Conservation (phyloP, 2,113 vertebrate genomes). For the Eudorcas thomsonii region DNA sequence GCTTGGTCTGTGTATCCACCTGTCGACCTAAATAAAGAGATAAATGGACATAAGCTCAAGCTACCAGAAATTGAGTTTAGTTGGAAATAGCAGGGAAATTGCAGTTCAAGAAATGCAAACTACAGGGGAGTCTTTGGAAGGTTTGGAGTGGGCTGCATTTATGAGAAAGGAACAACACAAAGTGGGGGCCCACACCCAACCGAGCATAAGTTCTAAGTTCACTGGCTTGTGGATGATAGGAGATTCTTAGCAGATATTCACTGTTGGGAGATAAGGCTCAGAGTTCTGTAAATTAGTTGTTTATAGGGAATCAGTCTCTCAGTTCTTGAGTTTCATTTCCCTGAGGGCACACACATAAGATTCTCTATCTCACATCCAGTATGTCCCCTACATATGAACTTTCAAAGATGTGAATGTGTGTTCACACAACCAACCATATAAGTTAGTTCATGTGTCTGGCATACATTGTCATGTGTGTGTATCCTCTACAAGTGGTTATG, state of each 20-base stretch:
- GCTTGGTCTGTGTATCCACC: neutral
- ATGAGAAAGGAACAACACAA: neutral
- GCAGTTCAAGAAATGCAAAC: neutral
- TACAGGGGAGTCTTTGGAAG: neutral
- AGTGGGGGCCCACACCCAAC: neutral
- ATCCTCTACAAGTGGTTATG: neutral
- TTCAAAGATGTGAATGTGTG: neutral
- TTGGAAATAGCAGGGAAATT: neutral
- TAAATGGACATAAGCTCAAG: neutral
- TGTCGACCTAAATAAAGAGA: neutral
- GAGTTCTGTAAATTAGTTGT: neutral
- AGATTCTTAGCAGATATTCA: neutral
- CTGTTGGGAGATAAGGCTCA: neutral
- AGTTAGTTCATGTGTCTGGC: neutral
- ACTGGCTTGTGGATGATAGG: neutral
- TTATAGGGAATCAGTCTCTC: neutral
- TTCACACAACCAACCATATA: neutral
- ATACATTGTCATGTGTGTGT: neutral
- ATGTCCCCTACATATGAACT: neutral
- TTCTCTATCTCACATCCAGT: neutral
- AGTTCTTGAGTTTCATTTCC: neutral
- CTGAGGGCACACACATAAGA: neutral
- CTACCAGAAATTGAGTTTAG: neutral
- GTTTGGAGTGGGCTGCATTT: neutral
- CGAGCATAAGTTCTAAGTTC: neutral